Percentiles rank a stretch among this genome's conserved stretches.
Evolutionary conservation across 2,888 invertebrate genomes (phyloP).

Genomic region (Cephus runcator): DNA sequence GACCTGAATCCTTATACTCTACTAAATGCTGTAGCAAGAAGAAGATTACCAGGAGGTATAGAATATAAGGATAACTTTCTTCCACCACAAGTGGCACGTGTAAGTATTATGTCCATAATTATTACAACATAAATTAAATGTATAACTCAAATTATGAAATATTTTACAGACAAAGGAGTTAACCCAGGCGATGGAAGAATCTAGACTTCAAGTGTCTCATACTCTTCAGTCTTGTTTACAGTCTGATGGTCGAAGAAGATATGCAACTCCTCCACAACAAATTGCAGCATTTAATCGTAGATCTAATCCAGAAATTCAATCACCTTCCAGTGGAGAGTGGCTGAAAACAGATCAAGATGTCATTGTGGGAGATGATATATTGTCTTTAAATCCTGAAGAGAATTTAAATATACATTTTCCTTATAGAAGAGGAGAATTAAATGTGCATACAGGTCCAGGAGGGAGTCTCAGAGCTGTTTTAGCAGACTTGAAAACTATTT

Average conservation of each 20-base stretch:
- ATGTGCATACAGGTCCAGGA: constrained; percentile 84
- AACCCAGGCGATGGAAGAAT: constrained; percentile 85
- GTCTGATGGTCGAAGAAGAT: constrained; percentile 82
- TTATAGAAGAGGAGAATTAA: constrained; percentile 86
- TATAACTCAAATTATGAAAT: background rate
- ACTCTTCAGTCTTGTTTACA: constrained; percentile 88
- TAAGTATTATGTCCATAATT: constrained; percentile 35
- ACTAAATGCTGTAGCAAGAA: constrained; percentile 86
- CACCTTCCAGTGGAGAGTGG: constrained; percentile 72
- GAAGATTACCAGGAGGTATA: constrained; percentile 65
- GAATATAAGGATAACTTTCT: constrained; percentile 74
- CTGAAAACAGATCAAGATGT: constrained; percentile 73
- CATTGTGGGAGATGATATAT: constrained; percentile 81
- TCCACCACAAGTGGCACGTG: constrained; percentile 73
- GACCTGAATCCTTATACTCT: constrained; percentile 88
- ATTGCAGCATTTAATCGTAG: constrained; percentile 88
- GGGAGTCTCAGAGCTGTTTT: constrained; percentile 88
- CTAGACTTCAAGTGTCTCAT: constrained; percentile 83
- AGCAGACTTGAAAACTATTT: constrained; percentile 88
- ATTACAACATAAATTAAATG: background rate
- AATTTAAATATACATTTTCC: constrained; percentile 92
- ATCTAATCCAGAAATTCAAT: constrained; percentile 76
- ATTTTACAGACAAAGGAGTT: constrained; percentile 71
- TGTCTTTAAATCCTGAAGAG: constrained; percentile 75
- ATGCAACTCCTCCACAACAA: constrained; percentile 90